Evolutionary conservation across 2,888 invertebrate genomes (phyloP), one percentile per base, ranked within the genome.

Genomic region (Nasonovia ribisnigri): DNA sequence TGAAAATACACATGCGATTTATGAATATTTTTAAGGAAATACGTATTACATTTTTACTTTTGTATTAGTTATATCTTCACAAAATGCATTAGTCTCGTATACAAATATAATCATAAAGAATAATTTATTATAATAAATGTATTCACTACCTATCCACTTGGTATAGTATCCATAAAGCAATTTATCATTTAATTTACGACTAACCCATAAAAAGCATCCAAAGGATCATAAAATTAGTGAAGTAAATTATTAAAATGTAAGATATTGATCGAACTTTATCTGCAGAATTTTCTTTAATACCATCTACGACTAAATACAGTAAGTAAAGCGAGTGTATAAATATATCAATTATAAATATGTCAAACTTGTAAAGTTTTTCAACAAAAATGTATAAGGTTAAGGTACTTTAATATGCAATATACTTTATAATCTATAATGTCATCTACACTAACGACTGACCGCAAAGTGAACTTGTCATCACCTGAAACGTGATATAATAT

Each of bases 111-210:
- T n/a, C 67, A 67, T 16, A 16, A 67, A 67, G 13, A 67, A 67
- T 67, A 67, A n/a, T n/a, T 67, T n/a, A 67, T 67, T 67, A n/a
- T 67, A 67, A 67, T 67, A 67, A 67, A 67, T 67, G n/a, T n/a
- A 67, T 11, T 11, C 11, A 60, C 3, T 54, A 54, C 20, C 54
- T 60, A 29, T 67, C n/a, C 5, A 67, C 16, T 54, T 54, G 54
- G 54, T n/a, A 67, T 11, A 67, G 4, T 16, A n/a, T 29, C 60
- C 29, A 29, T 60, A n/a, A 60, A 29, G 10, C n/a, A 67, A n/a
- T 67, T 67, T 67, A 67, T 67, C 67, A 67, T n/a, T 60, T 67
- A 0, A 67, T 13, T 67, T 5, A n/a, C 11, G n/a, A 16, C n/a
- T n/a, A 67, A 67, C 67, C n/a, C 60, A n/a, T 67, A 67, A 67